Evolutionary conservation across 1,140 invertebrate species (phyloP), one percentile per base, ranked within the genome.

Genomic region (Bombus waltoni): DNA sequence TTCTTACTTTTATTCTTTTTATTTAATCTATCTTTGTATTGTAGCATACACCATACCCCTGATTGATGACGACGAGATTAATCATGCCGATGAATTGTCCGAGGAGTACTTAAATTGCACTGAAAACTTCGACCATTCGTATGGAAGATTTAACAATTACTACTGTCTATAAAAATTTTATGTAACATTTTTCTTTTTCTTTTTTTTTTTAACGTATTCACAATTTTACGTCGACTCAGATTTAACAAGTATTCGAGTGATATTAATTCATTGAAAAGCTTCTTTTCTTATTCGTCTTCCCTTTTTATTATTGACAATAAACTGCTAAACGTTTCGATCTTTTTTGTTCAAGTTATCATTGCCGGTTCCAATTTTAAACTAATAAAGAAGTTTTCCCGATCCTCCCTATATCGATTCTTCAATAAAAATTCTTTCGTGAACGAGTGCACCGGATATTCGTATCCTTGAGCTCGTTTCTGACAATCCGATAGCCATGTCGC

Each of bases 361-460:
- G 89, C 76, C 3, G 93, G 91, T 88, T 96, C 95, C 72, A 96
- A 68, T 79, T 91, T 93, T 68, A 95, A 88, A 18, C 95, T 96
- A 82, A 93, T 91, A 66, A 92, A 93, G 87, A 95, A 96, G 88
- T 96, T 96, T 76, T 95, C 95, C 65, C 91, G 88, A 66, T 96
- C 95, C 80, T 96, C 95, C 66, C 90, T 92, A 82, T 96, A 96
- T 62, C 95, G 89, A 28, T 95, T 93, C 88, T 96, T 96, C 22
- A 96, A 83, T 32, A 96, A 87, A 91, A 95, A 96, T 75, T 95
- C 94, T 73, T 82, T 91, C 1, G 95, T 95, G 28, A 95, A 89
- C 40, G 94, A 93, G 85, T 96, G 93, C 10, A 86, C 83, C 10
- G 85, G 83, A 81, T 94, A 94, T 81, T 92, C 91, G 81, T 95